Evolutionary conservation across 2,113 vertebrate species (phyloP).

Genomic region (Pycnonotus jocosus): DNA sequence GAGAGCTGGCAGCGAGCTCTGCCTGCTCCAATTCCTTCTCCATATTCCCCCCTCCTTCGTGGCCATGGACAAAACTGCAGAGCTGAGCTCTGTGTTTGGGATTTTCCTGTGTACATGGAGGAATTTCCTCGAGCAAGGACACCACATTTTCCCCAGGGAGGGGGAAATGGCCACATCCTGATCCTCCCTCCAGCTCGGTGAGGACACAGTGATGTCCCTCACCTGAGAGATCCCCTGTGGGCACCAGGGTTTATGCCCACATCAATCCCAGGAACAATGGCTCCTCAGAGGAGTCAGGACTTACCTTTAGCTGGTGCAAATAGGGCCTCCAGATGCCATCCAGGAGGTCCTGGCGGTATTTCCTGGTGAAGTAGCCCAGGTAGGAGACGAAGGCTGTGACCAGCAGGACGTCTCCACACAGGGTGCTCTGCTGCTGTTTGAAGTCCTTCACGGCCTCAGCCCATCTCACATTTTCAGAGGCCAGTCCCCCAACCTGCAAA

Average conservation of each 20-base stretch:
- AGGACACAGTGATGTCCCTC: not conserved
- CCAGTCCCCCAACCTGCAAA: constrained; percentile 85
- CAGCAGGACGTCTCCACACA: constrained; percentile 91
- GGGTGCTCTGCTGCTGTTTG: constrained; percentile 79
- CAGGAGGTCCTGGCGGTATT: constrained; percentile 86
- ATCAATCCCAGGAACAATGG: not conserved
- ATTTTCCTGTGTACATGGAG: not conserved
- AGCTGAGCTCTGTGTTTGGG: not conserved
- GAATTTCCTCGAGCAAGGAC: not conserved
- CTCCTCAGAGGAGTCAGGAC: not conserved
- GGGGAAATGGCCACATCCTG: rapidly evolving
- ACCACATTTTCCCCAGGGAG: not conserved
- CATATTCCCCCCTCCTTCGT: not conserved
- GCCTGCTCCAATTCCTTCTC: not conserved
- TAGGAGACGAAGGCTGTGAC: constrained; percentile 90
- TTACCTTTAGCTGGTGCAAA: constrained; percentile 81
- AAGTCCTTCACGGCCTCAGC: constrained; percentile 83
- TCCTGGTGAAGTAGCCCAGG: constrained; percentile 91
- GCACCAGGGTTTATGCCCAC: not conserved
- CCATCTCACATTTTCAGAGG: constrained; percentile 92
- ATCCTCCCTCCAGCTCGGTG: rapidly evolving
- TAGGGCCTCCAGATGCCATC: constrained; percentile 85
- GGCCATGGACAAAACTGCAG: not conserved
- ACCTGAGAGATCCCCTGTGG: too few species aligned
- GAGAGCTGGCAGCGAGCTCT: not conserved